Evolutionary conservation across 2,888 invertebrate species (phyloP).

Genomic region (Cepaea hortensis): DNA sequence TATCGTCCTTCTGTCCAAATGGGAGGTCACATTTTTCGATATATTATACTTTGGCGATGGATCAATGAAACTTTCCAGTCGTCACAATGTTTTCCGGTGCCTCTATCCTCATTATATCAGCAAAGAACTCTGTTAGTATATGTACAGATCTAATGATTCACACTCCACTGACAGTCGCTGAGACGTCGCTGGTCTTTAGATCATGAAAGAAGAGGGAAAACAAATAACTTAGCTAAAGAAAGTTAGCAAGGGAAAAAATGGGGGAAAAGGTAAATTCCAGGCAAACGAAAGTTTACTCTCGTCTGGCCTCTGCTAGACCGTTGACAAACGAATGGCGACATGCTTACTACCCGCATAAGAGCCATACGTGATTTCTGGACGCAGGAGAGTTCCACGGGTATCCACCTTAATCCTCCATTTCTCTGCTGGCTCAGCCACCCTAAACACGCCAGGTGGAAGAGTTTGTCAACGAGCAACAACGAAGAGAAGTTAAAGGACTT

Average conservation of each 20-base stretch:
- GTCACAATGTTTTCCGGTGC: too few relatives aligned
- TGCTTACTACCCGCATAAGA: constrained; percentile 26
- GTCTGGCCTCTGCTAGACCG: constrained; percentile 30
- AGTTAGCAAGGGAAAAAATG: neutral
- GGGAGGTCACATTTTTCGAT: too few relatives aligned
- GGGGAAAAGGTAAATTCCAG: neutral
- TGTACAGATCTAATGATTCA: too few relatives aligned
- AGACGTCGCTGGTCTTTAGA: neutral
- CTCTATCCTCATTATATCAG: too few relatives aligned
- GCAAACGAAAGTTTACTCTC: neutral
- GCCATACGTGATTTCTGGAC: constrained; percentile 34
- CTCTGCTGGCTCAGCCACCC: constrained; percentile 30
- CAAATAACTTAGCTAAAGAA: neutral
- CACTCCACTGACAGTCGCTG: too few relatives aligned
- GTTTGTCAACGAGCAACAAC: constrained; percentile 10
- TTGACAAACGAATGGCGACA: constrained; percentile 35
- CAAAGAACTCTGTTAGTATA: too few relatives aligned
- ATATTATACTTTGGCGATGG: too few relatives aligned
- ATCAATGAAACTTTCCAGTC: too few relatives aligned
- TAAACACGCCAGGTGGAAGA: constrained; percentile 12
- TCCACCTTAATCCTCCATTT: constrained; percentile 14
- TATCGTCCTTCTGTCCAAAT: too few relatives aligned
- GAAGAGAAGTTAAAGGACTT: constrained; percentile 29
- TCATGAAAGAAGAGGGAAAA: neutral
- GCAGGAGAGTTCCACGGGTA: constrained; percentile 2